Evolutionary conservation across 1,140 invertebrate species (phyloP).

Genomic region (Phymorhynchus buccinoides): DNA sequence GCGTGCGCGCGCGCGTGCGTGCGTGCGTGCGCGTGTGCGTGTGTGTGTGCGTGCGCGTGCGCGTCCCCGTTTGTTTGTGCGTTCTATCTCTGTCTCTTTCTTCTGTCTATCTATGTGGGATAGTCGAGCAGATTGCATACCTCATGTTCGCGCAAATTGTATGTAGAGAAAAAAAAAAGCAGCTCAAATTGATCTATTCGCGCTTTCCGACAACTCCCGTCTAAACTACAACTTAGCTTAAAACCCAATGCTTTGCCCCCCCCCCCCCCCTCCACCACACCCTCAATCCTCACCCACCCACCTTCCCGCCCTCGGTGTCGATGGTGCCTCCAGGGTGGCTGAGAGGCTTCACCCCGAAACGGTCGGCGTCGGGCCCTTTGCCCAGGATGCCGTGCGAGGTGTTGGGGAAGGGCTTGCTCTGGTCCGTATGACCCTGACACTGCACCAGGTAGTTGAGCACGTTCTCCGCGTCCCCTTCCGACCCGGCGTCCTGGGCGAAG

Average conservation of each 20-base stretch:
- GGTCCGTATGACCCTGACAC: constrained; percentile 50
- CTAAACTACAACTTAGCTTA: too few relatives aligned
- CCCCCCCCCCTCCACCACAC: background rate
- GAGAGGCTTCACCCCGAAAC: constrained; percentile 60
- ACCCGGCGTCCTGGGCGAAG: constrained; percentile 61
- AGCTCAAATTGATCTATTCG: too few relatives aligned
- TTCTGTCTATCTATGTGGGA: too few relatives aligned
- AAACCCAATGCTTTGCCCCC: background rate
- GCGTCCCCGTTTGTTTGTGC: too few relatives aligned
- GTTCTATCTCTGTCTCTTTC: too few relatives aligned
- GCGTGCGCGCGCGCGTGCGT: too few relatives aligned
- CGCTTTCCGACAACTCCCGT: too few relatives aligned
- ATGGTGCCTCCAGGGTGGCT: constrained; percentile 57
- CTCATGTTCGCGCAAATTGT: too few relatives aligned
- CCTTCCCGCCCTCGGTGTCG: constrained; percentile 55
- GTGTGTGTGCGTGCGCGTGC: too few relatives aligned
- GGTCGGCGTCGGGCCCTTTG: constrained; percentile 52
- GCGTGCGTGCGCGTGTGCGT: too few relatives aligned
- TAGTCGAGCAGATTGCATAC: too few relatives aligned
- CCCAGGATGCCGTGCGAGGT: constrained; percentile 62
- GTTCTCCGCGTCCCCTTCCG: constrained; percentile 64
- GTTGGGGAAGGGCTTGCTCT: constrained; percentile 64
- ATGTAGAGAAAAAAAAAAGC: too few relatives aligned
- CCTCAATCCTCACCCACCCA: background rate
- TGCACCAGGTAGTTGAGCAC: constrained; percentile 69